Evolutionary conservation across 2,888 invertebrate species (phyloP).

Genomic region (Plagodis pulveraria): DNA sequence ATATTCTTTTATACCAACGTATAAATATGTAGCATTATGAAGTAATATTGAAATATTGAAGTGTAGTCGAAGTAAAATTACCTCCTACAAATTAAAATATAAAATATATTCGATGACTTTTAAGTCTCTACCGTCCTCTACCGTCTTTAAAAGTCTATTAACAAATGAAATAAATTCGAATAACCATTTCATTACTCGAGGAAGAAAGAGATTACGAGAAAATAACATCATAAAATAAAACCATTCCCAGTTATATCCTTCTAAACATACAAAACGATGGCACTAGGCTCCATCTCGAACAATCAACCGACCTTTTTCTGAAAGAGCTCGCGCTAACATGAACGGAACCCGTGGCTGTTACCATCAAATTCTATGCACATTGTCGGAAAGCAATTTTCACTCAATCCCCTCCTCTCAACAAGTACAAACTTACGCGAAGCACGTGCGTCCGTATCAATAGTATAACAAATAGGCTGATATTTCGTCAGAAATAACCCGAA

Average conservation of each 20-base stretch:
- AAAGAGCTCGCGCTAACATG: slow-evolving; percentile 40
- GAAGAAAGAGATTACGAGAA: slow-evolving; percentile 40
- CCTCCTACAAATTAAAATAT: no score
- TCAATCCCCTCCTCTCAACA: slow-evolving; percentile 80
- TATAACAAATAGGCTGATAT: slow-evolving; percentile 85
- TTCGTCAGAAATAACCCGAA: slow-evolving; percentile 85
- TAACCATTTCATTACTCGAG: no score
- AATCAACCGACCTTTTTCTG: slow-evolving; percentile 40
- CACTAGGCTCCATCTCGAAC: slow-evolving; percentile 35
- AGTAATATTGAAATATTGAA: no score
- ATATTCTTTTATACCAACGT: no score
- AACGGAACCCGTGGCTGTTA: slow-evolving; percentile 54
- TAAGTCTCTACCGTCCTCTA: no score
- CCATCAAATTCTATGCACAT: slow-evolving; percentile 79
- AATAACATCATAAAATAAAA: slow-evolving; percentile 25
- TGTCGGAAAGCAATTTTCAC: slow-evolving; percentile 81
- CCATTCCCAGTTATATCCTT: slow-evolving; percentile 26
- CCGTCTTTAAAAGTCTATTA: not conserved
- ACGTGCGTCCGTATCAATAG: slow-evolving; percentile 83
- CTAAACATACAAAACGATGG: slow-evolving; percentile 32
- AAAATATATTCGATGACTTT: no score
- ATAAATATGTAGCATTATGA: no score
- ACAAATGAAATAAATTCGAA: no score
- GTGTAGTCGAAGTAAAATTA: no score
- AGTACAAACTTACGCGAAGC: slow-evolving; percentile 81